Evolutionary conservation across 2,113 vertebrate genomes (phyloP), one percentile per base, ranked within the genome.

Genomic region (Oxygymnocypris stewartii): DNA sequence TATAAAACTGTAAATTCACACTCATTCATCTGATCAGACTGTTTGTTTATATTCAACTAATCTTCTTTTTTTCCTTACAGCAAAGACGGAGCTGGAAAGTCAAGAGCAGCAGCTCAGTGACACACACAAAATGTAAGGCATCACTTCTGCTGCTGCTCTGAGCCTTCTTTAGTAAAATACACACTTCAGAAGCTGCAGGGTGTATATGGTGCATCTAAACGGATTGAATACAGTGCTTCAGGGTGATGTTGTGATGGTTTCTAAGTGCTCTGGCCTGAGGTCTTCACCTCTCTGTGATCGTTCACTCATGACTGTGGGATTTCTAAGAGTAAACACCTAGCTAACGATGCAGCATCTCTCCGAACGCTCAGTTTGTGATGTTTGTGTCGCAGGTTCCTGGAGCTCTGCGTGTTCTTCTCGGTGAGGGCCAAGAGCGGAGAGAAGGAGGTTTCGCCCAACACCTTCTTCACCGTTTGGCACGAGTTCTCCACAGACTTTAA

Each of bases 401-500:
- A 99, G 91, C 95, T 97, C 49, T 94, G 96, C 6, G 93, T 95
- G 11, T 98, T 96, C 94, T 99, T 97, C 94, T 97, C 93, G 40
- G 97, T 99, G 90, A 99, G 97, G 93, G 93, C 98, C 87, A 99
- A 99, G 92, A 87, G 94, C 87, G 97, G 97, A 14, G 98, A 99
- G 87, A 99, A 99, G 88, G 97, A 99, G 88, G 97, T 97, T 76
- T 98, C 98, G 9, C 96, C 96, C 63, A 95, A 97, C 93, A 95
- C 95, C 23, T 96, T 99, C 92, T 99, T 99, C 94, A 95, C 95
- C 80, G 91, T 98, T 91, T 99, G 98, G 97, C 97, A 99, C 61
- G 98, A 99, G 92, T 99, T 99, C 93, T 97, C 97, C 87, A 97
- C 97, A 11, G 97, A 99, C 91, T 99, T 99, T 91, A 99, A 99